These are phyloP conservation scores for Corythornis vintsioides DNA, from an alignment of 2,113 vertebrate species.

Conservation along the genomic window DNA sequence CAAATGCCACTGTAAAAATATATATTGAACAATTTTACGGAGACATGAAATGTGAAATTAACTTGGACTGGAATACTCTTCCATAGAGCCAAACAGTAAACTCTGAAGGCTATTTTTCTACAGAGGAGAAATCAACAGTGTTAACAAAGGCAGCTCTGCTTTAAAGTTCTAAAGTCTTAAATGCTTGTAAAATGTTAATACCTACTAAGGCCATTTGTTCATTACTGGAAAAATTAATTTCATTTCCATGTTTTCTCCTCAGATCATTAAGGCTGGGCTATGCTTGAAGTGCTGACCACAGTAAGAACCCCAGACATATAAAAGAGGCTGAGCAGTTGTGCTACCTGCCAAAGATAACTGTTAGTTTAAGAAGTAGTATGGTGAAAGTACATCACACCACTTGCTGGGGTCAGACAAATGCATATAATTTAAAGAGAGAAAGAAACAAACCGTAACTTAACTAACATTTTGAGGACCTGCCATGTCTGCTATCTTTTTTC, in stretches of 20 bases:
- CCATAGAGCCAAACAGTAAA: slow-evolving; percentile 1
- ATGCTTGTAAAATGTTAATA: slow-evolving; percentile 4
- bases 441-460: background rate
- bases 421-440: background rate
- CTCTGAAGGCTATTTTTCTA: background rate
- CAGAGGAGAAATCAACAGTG: background rate
- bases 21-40: background rate
- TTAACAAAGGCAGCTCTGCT: background rate
- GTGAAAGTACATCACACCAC: slow-evolving; percentile 21
- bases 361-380: slow-evolving; percentile 57
- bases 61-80: background rate
- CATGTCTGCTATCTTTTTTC: background rate
- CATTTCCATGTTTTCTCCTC: slow-evolving; percentile 26
- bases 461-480: background rate
- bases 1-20: background rate
- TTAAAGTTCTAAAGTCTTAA: background rate
- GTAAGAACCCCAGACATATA: slow-evolving; percentile 63
- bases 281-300: slow-evolving; percentile 43
- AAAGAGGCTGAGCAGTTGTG: slow-evolving; percentile 37
- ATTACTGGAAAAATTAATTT: slow-evolving; percentile 37
- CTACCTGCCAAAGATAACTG: slow-evolving; percentile 66
- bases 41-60: background rate
- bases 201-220: slow-evolving; percentile 27
- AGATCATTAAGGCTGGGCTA: slow-evolving; percentile 42
- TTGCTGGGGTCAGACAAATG: slow-evolving; percentile 20